Conservation (phyloP, 2,797 vertebrate genomes). For the Argya squamiceps region DNA sequence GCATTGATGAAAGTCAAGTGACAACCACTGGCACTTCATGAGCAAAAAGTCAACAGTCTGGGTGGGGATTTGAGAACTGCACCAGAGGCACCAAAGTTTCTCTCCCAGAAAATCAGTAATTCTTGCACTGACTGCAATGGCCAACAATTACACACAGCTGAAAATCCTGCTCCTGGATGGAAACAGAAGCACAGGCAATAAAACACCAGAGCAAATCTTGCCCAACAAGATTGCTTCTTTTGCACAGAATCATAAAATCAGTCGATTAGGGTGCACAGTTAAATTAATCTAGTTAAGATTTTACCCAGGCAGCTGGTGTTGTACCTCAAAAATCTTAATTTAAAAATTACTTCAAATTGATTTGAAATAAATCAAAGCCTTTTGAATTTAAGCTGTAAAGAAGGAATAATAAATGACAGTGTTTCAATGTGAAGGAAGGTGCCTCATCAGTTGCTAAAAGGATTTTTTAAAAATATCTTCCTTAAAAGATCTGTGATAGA, state of each 20-base stretch:
- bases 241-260: not conserved
- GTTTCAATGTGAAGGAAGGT: not conserved
- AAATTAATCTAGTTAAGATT: not conserved
- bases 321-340: not conserved
- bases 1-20: accelerated
- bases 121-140: not conserved
- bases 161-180: not conserved
- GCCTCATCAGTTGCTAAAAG: not conserved
- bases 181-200: not conserved
- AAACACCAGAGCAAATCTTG: not conserved
- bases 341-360: not conserved
- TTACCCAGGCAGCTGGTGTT: not conserved
- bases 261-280: not conserved
- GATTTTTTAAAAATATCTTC: not conserved
- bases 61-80: not conserved
- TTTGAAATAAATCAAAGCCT: not conserved
- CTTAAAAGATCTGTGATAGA: not conserved
- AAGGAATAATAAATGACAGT: not conserved
- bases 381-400: not conserved
- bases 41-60: not conserved
- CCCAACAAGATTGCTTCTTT: not conserved
- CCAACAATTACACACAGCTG: not conserved
- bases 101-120: not conserved
- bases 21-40: not conserved
- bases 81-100: not conserved